These are phyloP conservation scores for Melinopterus prodromus DNA, from an alignment of 2,888 invertebrate species.

Conservation along the genomic window DNA sequence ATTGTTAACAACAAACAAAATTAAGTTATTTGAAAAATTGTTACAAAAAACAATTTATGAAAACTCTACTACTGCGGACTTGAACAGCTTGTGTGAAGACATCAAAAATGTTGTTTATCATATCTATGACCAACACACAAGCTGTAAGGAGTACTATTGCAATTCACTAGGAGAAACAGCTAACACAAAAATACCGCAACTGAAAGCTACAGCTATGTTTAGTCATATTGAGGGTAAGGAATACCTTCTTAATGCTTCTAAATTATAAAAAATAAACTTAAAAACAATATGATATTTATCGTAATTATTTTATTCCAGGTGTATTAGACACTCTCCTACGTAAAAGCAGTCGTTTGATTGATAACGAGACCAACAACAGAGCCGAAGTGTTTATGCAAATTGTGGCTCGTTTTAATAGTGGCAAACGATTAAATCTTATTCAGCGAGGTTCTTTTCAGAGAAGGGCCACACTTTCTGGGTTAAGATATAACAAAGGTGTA, in stretches of 20 bases:
- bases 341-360: conserved; percentile 35
- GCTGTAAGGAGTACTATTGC: conserved; percentile 38
- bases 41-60: conserved; percentile 28
- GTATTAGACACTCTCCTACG: background rate
- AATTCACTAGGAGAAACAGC: background rate
- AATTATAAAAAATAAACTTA: background rate
- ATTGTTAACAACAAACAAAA: background rate
- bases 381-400: conserved; percentile 47
- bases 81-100: conserved; percentile 30
- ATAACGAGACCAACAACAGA: conserved; percentile 45
- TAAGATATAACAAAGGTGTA: conserved; percentile 45
- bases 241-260: background rate
- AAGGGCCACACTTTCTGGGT: conserved; percentile 47
- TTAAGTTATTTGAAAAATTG: background rate
- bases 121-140: conserved; percentile 44
- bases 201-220: background rate
- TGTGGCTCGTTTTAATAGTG: conserved; percentile 48
- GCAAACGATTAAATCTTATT: conserved; percentile 49
- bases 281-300: background rate
- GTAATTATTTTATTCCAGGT: background rate
- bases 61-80: conserved; percentile 35
- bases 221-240: conserved; percentile 25
- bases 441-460: conserved; percentile 46
- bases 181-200: background rate
- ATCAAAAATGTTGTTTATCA: conserved; percentile 40